Base-by-base conservation (phyloP, 2,888 invertebrate genomes). In the Athalia cordata region DNA sequence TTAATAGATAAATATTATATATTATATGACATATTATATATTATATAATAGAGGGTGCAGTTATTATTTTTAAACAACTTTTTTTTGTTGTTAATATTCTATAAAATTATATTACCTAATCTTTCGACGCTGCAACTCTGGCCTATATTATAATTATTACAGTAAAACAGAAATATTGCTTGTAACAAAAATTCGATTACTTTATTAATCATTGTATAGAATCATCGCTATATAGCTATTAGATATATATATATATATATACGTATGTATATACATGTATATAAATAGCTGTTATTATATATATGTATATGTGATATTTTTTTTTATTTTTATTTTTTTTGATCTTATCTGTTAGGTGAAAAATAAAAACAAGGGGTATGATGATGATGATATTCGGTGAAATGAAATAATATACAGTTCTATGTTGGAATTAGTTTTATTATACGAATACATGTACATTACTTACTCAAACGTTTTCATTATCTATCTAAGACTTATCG, bases 241-340 rank as follows among this genome's bases (percentile, higher is more conserved):
- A 80, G 81, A 80, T 80, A 50, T 49, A 80, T 81, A 78, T 83
- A 80, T 83, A 82, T 83, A 84, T 79, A 85, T 86, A 85, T 86
- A 85, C 83, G 85, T 84, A 84, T 85, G 85, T 86, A 84, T 84
- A 84, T 82, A 83, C 86, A 84, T 84, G 84, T 84, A 84, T 84
- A 85, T 83, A 81, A 81, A 80, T 82, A 79, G 67, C 72, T 74
- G 50, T 62, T 72, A 52, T 62, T 57, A 64, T 78, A 59, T 66
- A 55, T 9, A 49, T 76, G 75, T 57, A 74, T 52, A 74, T 61
- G 67, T 47, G 50, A 77, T 55, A 78, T 15, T 59, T 65, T 70
- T 70, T n/a, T n/a, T n/a, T n/a, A n/a, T n/a, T n/a, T n/a, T n/a
- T n/a, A n/a, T n/a, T n/a, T n/a, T 57, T 65, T 70, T 62, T 47